Percentiles rank a stretch among this genome's conserved stretches.
Conservation (phyloP, 2,113 vertebrate species). For the mouse (Mus musculus) region GRCm39 chr10:13763501-13764000, state of each 20-base stretch:
- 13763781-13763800: not conserved
- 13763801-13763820: not conserved
- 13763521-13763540: not conserved
- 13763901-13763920: not conserved
- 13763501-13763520: not conserved
- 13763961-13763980: not conserved
- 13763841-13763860: not conserved
- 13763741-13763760: not conserved
- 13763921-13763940: not conserved
- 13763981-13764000: not conserved
- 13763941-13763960: not conserved
- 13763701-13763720: not conserved
- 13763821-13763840: not conserved
- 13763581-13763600: not conserved
- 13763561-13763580: not conserved
- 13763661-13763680: too few species aligned
- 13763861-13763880: slow-evolving; percentile 21
- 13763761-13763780: not conserved
- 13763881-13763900: not conserved
- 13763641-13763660: not conserved
- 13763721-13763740: not conserved
- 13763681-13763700: not conserved
- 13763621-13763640: not conserved
- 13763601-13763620: not conserved
- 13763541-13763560: not conserved